Evolutionary conservation across 2,113 vertebrate genomes (phyloP).

Genomic region (Podarcis raffonei): DNA sequence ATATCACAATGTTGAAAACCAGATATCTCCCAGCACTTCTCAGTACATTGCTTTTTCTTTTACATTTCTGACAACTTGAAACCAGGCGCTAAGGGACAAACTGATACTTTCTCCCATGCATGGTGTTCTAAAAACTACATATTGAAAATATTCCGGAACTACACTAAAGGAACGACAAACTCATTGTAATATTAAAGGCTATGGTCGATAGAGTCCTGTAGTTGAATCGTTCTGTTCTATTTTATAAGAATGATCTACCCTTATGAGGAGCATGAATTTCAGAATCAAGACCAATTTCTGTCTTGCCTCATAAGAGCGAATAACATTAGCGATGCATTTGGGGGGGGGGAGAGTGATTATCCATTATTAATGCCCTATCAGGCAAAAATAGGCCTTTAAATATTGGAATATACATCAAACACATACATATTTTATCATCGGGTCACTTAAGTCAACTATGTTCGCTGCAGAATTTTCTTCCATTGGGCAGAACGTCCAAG

Average conservation of each 20-base stretch:
- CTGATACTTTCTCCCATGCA: not conserved
- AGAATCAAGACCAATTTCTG: not conserved
- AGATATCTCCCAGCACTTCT: not conserved
- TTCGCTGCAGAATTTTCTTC: conserved; percentile 67
- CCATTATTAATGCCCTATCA: conserved; percentile 47
- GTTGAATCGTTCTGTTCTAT: not conserved
- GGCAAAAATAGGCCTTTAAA: conserved; percentile 23
- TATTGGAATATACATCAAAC: conserved; percentile 53
- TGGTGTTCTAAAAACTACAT: conserved; percentile 37
- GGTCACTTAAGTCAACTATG: conserved; percentile 53
- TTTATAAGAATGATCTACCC: not conserved
- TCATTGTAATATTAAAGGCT: not conserved
- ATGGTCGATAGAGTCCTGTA: not conserved
- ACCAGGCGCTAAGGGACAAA: not conserved
- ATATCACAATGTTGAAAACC: too few species aligned
- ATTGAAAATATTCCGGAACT: conserved; percentile 51
- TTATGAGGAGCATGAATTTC: conserved; percentile 12
- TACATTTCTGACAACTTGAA: not conserved
- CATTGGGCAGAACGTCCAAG: conserved; percentile 64
- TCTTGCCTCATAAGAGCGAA: conserved; percentile 23
- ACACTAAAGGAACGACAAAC: conserved; percentile 47
- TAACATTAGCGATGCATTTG: conserved; percentile 48
- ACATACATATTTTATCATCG: conserved; percentile 67
- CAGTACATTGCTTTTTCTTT: not conserved
- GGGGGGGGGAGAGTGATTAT: conserved; percentile 34